phyloP scores from a whole-genome alignment of 2,888 invertebrate genomes.

The Erebia palarica region DNA sequence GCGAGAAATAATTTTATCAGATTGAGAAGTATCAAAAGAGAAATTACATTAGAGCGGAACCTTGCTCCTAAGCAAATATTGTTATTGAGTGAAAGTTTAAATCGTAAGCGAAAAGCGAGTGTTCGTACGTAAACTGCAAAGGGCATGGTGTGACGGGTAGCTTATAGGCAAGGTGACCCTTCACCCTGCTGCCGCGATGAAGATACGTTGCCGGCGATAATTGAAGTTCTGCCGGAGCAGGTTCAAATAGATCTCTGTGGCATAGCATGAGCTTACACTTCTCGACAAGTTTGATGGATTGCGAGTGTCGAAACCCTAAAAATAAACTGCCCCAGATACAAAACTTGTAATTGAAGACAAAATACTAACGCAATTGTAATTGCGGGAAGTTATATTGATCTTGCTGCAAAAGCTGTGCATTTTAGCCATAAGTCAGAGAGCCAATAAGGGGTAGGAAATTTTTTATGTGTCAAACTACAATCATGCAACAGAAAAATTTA shows the following conservation, averaged over 20 bases:
- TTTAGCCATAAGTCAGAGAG: no score
- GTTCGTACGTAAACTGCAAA: conserved; percentile 46
- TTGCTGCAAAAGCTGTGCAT: no score
- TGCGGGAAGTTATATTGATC: no score
- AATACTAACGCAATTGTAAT: no score
- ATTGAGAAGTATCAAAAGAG: conserved; percentile 42
- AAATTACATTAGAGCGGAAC: conserved; percentile 38
- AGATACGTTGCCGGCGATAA: conserved; percentile 50
- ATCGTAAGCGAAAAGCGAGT: conserved; percentile 52
- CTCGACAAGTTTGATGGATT: no score
- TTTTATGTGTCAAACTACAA: no score
- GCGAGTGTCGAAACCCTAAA: no score
- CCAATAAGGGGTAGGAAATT: no score
- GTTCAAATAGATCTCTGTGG: conserved; percentile 20
- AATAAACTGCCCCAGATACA: no score
- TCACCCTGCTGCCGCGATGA: conserved; percentile 45
- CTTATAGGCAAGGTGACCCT: conserved; percentile 48
- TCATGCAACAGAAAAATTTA: no score
- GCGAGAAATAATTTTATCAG: conserved; percentile 40
- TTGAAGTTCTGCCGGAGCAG: conserved; percentile 40
- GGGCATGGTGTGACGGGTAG: conserved; percentile 51
- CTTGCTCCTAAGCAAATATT: conserved; percentile 44
- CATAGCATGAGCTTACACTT: no score
- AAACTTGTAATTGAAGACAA: no score
- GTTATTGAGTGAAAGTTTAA: conserved; percentile 55